A percentile compares a stretch with the other conserved stretches of the same genome.
phyloP scores from a whole-genome alignment of 2,113 vertebrate species.

The Epinephelus lanceolatus region DNA sequence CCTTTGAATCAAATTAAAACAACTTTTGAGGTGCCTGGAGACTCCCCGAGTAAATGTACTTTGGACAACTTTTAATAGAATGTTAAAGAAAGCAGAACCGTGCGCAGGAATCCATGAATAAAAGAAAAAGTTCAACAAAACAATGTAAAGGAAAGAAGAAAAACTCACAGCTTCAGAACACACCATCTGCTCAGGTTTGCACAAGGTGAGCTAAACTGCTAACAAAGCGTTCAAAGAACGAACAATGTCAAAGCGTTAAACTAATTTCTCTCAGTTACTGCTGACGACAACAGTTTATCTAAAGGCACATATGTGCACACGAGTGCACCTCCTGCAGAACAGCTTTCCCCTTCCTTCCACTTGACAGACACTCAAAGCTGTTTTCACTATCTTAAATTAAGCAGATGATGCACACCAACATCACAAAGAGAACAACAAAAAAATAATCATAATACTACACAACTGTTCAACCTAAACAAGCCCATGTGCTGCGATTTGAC shows the following conservation, averaged over 20 bases:
- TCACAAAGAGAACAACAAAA: neutral
- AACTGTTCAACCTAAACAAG: neutral
- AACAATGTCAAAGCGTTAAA: neutral
- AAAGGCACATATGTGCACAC: neutral
- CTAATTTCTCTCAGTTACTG: neutral
- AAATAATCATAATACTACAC: neutral
- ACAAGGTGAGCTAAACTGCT: neutral
- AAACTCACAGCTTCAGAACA: neutral
- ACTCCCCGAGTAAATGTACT: neutral
- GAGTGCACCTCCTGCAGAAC: slow-evolving; percentile 2
- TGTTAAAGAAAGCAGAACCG: neutral
- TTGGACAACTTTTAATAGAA: neutral
- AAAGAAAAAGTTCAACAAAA: neutral
- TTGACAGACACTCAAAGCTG: neutral
- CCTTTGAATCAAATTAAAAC: no score
- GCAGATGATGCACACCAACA: neutral
- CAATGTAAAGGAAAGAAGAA: neutral
- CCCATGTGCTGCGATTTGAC: slow-evolving; percentile 7
- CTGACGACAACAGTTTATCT: neutral
- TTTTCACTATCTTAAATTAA: neutral
- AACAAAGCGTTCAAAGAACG: neutral
- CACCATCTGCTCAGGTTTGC: neutral
- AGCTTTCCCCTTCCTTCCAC: slow-evolving; percentile 1
- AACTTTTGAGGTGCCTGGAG: no score
- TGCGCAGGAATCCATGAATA: neutral